Base-by-base conservation (phyloP, 2,888 invertebrate genomes). In the Amorpha juglandis region DNA sequence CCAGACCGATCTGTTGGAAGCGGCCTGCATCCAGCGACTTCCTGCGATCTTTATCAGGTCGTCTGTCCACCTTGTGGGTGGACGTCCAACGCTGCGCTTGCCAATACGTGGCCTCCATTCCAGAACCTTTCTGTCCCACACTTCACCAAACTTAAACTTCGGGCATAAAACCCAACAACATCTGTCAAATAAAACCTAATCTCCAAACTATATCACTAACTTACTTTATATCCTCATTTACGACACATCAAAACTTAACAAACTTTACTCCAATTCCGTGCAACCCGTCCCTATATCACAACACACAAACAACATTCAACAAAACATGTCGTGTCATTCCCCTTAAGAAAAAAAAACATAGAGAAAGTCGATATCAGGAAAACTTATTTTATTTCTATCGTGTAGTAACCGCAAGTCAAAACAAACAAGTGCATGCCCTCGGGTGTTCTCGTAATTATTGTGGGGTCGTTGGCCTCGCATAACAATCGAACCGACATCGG, bases 401-500 rank as follows among this genome's bases (percentile, higher is more conserved):
- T 4, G 12, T 45, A 45, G 58, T 42, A 11, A n/a, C 35, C 42
- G 58, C 58, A 58, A 12, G 19, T 38, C 58, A 58, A 58, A 58
- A 58, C 58, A 42, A 58, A 58, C 38, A 58, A 58, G 16, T 12
- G 42, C 19, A 19, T 42, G 58, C 19, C 42, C 58, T 9, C 58
- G 58, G 58, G 42, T 58, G 58, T 42, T 38, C 38, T 19, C 58
- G 58, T 58, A 58, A 58, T 58, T 58, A 42, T 42, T 1, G 58
- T 58, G 38, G 38, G 58, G 58, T 21, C 58, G 38, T 38, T 19
- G 58, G 6, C 58, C 58, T 38, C 38, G 33, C 50, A 35, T 47
- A 50, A 73, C 69, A 74, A 73, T 74, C 70, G 72, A 70, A 71
- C 67, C 63, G 72, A 73, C 71, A 69, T 72, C 68, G 62, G 69